Percentiles rank a stretch among this genome's conserved stretches.
phyloP scores from a whole-genome alignment of 2,113 vertebrate species.

The Syngnathus scovelli region DNA sequence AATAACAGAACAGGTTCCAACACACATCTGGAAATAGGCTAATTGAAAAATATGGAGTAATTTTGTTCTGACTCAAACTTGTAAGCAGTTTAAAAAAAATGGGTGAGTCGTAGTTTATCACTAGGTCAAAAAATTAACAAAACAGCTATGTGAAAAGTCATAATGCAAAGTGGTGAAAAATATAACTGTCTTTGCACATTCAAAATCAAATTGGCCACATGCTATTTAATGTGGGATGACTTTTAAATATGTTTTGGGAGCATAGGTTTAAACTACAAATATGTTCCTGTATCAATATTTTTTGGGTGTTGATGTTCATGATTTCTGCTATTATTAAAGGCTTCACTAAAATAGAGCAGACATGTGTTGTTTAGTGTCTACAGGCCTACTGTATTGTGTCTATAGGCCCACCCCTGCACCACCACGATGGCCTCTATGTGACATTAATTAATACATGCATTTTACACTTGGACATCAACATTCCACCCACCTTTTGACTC shows the following conservation, averaged over 20 bases:
- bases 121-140: neutral
- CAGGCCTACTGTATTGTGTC: neutral
- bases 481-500: slow-evolving; percentile 84
- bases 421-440: neutral
- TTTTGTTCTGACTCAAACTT: neutral
- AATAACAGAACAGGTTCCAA: neutral
- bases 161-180: neutral
- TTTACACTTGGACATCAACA: neutral
- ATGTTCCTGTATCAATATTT: neutral
- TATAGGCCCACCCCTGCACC: neutral
- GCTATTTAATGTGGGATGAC: neutral
- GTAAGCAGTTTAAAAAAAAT: neutral
- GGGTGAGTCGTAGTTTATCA: neutral
- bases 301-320: neutral
- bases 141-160: neutral
- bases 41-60: too few relatives aligned
- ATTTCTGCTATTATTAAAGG: neutral
- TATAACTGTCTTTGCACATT: neutral
- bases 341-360: slow-evolving; percentile 25
- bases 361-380: slow-evolving; percentile 8
- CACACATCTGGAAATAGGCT: too few relatives aligned
- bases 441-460: neutral
- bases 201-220: neutral
- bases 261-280: neutral
- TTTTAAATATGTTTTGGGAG: neutral